Base-by-base conservation (phyloP, 2,113 vertebrate genomes). In the Orthonyx spaldingii region DNA sequence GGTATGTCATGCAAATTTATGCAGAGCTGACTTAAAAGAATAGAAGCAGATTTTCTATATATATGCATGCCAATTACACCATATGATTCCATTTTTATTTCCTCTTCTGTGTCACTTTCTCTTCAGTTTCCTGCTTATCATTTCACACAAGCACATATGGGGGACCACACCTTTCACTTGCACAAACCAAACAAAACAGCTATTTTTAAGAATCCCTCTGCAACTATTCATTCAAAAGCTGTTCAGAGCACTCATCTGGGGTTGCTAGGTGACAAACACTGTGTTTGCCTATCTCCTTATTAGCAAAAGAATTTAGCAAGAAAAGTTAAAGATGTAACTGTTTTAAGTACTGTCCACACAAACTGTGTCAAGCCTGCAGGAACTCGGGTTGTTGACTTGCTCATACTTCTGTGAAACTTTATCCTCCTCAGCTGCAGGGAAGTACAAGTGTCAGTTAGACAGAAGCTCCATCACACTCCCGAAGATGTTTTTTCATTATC, bases 401-500 rank as follows among this genome's bases (percentile, higher is more conserved):
- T 75, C 52, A n/a, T 89, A 56, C 41, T 85, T 94, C 50, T 61
- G 26, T 20, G 82, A 85, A 96, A 96, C 66, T 79, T 87, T 61
- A 96, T 85, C 59, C 16, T 74, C 53, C 61, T 85, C 88, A 93
- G 52, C 68, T 90, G 76, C 64, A 89, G 69, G 44, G 68, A 94
- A 90, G 49, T 84, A 80, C 68, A 93, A 90, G 46, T 89, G 65
- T 94, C 90, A 93, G 64, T 94, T 88, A 93, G 68, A 85, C 13
- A 87, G 76, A 89, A 96, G 53, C 69, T 89, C 56, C 56, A 81
- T 64, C 92, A 94, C 80, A 84, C 41, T 90, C 93, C 49, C 86
- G 49, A 87, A 89, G 94, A 94, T 93, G 83, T 87, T 93, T 93
- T 93, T 94, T 93, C 86, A 90, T 97, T 94, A 96, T 81, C 41